These are phyloP conservation scores for Barypeithes pellucidus DNA, from an alignment of 2,888 invertebrate genomes.

Conservation along the genomic window DNA sequence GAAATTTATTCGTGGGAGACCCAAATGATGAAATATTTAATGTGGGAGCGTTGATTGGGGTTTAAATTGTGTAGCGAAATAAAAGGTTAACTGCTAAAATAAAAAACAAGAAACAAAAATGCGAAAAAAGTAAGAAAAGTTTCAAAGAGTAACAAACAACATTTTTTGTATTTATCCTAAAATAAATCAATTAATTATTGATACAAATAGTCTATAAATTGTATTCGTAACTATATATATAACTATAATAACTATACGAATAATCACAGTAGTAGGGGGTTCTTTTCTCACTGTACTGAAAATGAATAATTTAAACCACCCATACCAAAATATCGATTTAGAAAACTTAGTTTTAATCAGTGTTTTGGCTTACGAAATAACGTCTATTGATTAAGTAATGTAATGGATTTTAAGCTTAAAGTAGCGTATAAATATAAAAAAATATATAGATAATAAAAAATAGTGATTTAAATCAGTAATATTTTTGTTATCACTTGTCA, in stretches of 20 bases:
- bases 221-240: background rate
- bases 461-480: too few relatives aligned
- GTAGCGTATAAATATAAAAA: too few relatives aligned
- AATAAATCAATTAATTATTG: too few relatives aligned
- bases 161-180: too few relatives aligned
- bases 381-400: slow-evolving; percentile 6
- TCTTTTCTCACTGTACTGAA: background rate
- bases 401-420: background rate
- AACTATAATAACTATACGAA: background rate
- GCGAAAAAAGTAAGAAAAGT: background rate
- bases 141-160: background rate
- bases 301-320: slow-evolving; percentile 8
- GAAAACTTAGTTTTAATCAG: background rate
- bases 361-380: background rate
- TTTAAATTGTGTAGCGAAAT: slow-evolving; percentile 19
- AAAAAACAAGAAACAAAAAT: slow-evolving; percentile 10
- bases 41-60: slow-evolving; percentile 37
- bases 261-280: background rate
- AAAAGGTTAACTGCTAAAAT: slow-evolving; percentile 13
- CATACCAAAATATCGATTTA: slow-evolving; percentile 13
- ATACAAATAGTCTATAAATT: background rate
- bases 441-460: too few relatives aligned
- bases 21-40: slow-evolving; percentile 26
- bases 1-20: slow-evolving; percentile 33
- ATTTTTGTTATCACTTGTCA: too few relatives aligned